Base-by-base conservation (phyloP, 1,140 invertebrate genomes). In the Drosophila littoralis region DNA sequence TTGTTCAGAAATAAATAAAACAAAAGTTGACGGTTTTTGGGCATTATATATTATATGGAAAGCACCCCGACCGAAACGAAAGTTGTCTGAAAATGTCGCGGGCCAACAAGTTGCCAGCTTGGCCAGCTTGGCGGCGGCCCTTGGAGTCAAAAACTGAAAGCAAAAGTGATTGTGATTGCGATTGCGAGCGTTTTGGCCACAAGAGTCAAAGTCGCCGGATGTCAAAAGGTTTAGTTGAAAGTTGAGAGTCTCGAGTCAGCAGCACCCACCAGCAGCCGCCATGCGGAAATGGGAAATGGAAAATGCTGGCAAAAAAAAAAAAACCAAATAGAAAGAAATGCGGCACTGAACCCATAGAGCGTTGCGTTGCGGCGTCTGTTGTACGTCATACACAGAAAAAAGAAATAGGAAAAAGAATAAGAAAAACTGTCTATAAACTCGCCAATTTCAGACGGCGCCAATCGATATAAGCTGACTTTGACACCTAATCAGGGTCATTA, bases 1-100 rank as follows among this genome's bases (percentile, higher is more conserved):
- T 36, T 52, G 33, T 68, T 67, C 60, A 64, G 61, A 67, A 64
- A 65, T 54, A 51, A 57, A 64, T 68, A 46, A 71, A 65, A 63
- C 68, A 55, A 72, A 60, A 69, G 63, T 48, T 54, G 48, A 51
- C 46, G 22, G 0, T 60, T 59, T 73, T 54, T 57, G 61, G 66
- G 33, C 58, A 58, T 9, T 46, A 2, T 46, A 22, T 8, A 10
- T 48, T 48, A 28, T 75, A 77, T 86, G 79, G 79, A 81, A 82
- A 81, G 79, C 79, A 78, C 78, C 73, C 52, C 69, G 54, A 79
- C 72, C 66, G 75, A 88, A 88, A 88, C 84, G 84, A 89, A 89
- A 89, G 84, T 89, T 89, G 84, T 89, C 84, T 85, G 80, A 45
- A 88, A 88, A 88, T 88, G 79, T 88, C 79, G 83, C 84, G 66